These are phyloP conservation scores for Danionella dracula DNA, from an alignment of 2,797 vertebrate genomes.

Conservation along the genomic window DNA sequence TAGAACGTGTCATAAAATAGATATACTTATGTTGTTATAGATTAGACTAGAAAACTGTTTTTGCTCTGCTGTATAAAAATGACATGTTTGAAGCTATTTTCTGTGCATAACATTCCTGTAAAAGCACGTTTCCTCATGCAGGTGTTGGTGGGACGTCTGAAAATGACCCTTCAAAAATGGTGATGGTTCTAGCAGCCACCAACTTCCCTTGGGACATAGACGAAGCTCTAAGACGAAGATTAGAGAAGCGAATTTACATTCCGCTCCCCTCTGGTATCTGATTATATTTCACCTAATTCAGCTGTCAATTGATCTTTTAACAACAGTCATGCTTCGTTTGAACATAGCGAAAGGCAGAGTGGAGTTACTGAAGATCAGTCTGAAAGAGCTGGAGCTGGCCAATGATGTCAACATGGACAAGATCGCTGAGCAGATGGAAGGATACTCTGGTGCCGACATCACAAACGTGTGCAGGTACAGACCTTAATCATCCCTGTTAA, in stretches of 20 bases:
- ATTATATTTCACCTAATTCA: too few species aligned
- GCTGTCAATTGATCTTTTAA: not conserved
- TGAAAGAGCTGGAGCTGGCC: slow-evolving; percentile 90
- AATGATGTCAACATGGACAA: slow-evolving; percentile 83
- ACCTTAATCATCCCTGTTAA: not conserved
- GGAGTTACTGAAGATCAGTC: slow-evolving; percentile 88
- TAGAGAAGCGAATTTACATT: slow-evolving; percentile 98
- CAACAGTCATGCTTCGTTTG: not conserved
- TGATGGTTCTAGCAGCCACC: slow-evolving; percentile 97
- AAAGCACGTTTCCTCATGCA: slow-evolving; percentile 41
- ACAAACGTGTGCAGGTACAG: slow-evolving; percentile 95
- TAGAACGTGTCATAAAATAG: too few species aligned
- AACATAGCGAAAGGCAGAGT: slow-evolving; percentile 83
- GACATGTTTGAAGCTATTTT: too few species aligned
- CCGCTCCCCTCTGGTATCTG: slow-evolving; percentile 93
- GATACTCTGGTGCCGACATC: slow-evolving; percentile 97
- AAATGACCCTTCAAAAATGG: slow-evolving; percentile 98
- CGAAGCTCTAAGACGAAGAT: slow-evolving; percentile 87
- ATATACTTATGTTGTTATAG: too few species aligned
- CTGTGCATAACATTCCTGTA: too few species aligned
- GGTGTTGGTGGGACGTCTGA: slow-evolving; percentile 91
- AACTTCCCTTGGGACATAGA: slow-evolving; percentile 99
- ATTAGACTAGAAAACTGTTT: too few species aligned
- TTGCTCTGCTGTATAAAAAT: too few species aligned
- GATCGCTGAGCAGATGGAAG: slow-evolving; percentile 93